These are phyloP conservation scores for Halichondria panicea DNA, from an alignment of 37 sponge, comb jelly and placozoan species.

Conservation along the genomic window DNA sequence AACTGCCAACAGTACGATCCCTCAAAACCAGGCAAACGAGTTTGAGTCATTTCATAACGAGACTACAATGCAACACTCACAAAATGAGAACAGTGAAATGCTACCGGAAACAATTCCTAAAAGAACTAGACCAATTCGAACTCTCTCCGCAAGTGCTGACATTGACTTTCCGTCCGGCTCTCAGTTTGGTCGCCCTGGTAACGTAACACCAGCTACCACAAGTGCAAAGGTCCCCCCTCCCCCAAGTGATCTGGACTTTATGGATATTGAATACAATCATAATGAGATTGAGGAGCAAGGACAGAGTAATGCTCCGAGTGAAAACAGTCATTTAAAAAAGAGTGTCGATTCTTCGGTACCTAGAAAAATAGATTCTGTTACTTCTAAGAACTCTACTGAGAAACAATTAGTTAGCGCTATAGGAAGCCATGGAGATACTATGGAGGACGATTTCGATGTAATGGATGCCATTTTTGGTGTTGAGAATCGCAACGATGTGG, in stretches of 20 bases:
- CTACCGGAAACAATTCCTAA: not conserved
- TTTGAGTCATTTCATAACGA: no score
- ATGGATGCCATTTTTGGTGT: slow-evolving; percentile 55
- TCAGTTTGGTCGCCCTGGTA: not conserved
- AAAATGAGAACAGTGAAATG: no score
- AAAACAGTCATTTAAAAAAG: not conserved
- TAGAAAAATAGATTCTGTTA: not conserved
- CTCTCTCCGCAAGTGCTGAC: not conserved
- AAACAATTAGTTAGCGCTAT: not conserved
- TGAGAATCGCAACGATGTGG: slow-evolving; percentile 29
- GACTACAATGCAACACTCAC: no score
- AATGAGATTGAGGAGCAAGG: not conserved
- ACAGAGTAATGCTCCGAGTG: not conserved
- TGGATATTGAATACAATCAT: not conserved
- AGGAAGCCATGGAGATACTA: not conserved
- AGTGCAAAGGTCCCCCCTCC: not conserved
- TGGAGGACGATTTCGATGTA: slow-evolving; percentile 7
- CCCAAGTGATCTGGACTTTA: not conserved
- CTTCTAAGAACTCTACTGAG: not conserved
- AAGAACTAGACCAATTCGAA: not conserved
- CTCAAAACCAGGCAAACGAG: no score
- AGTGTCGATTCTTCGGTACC: no score
- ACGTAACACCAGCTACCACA: not conserved
- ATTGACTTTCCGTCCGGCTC: slow-evolving; percentile 15
- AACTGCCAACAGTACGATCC: not conserved